Conservation (phyloP, 2,888 invertebrate species). For the Poecilus cupreus region DNA sequence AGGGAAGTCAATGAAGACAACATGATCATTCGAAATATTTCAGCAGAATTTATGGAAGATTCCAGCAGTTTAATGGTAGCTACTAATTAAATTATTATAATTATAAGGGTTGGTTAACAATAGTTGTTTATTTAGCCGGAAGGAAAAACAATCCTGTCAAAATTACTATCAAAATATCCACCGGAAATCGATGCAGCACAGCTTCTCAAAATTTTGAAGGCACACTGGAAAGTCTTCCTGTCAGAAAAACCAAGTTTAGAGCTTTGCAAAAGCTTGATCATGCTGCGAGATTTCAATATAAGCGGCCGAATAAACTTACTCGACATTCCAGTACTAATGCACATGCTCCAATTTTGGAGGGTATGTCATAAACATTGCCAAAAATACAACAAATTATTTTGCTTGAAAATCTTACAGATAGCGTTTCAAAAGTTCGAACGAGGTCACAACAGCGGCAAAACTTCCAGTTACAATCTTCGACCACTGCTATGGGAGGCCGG, state of each 20-base stretch:
- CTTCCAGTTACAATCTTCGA: constrained; percentile 79
- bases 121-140: constrained; percentile 72
- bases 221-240: constrained; percentile 77
- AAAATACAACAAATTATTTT: too few species aligned
- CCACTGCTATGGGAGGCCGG: constrained; percentile 82
- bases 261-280: constrained; percentile 81
- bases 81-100: constrained; percentile 46
- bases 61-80: constrained; percentile 75
- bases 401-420: constrained; percentile 71
- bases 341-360: constrained; percentile 80
- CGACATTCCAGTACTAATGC: constrained; percentile 79
- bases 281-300: constrained; percentile 80
- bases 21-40: constrained; percentile 79
- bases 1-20: constrained; percentile 88
- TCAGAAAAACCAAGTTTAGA: constrained; percentile 79
- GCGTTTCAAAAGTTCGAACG: constrained; percentile 79
- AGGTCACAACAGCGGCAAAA: constrained; percentile 75
- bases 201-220: constrained; percentile 77
- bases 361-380: constrained; percentile 70
- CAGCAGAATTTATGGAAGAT: constrained; percentile 78
- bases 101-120: not conserved
- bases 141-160: constrained; percentile 73
- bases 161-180: constrained; percentile 76
- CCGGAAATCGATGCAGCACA: constrained; percentile 78
- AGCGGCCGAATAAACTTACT: constrained; percentile 78